phyloP scores from a whole-genome alignment of 2,888 invertebrate species.

The Dioctria linearis region DNA sequence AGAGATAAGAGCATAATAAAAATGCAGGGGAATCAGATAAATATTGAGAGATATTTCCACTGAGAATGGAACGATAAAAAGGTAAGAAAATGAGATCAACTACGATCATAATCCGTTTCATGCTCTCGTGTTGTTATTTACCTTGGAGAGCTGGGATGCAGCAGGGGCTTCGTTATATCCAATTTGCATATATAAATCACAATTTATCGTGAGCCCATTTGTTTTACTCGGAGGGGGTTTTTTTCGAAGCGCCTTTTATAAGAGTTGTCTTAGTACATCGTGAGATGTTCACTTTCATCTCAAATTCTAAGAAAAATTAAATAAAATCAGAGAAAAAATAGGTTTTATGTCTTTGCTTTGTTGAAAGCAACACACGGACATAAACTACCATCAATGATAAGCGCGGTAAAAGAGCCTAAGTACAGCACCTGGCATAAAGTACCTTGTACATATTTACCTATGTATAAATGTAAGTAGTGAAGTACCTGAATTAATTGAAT shows the following conservation, averaged over 20 bases:
- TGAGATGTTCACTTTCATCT: background rate
- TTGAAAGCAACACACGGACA: background rate
- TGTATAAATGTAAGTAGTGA: background rate
- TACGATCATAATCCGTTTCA: constrained; percentile 10
- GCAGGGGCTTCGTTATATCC: constrained; percentile 39
- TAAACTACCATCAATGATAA: background rate
- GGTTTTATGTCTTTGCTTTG: constrained; percentile 16
- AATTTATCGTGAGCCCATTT: constrained; percentile 35
- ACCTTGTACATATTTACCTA: too few relatives aligned
- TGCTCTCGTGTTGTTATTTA: constrained; percentile 2
- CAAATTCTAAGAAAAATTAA: background rate
- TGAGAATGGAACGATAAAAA: constrained; percentile 12
- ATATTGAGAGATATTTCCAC: background rate
- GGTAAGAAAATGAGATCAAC: constrained; percentile 28
- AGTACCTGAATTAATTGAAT: constrained; percentile 32
- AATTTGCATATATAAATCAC: constrained; percentile 50
- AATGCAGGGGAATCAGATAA: background rate
- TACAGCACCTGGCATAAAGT: background rate
- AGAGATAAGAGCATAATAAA: constrained; percentile 25
- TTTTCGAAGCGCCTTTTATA: too few relatives aligned
- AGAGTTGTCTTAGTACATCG: too few relatives aligned
- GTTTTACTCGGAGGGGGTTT: constrained; percentile 4
- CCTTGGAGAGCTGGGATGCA: background rate
- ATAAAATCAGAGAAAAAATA: background rate
- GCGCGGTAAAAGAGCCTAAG: background rate